These are phyloP conservation scores for Triplophysa tibetana DNA, from an alignment of 2,113 vertebrate species.

Conservation along the genomic window DNA sequence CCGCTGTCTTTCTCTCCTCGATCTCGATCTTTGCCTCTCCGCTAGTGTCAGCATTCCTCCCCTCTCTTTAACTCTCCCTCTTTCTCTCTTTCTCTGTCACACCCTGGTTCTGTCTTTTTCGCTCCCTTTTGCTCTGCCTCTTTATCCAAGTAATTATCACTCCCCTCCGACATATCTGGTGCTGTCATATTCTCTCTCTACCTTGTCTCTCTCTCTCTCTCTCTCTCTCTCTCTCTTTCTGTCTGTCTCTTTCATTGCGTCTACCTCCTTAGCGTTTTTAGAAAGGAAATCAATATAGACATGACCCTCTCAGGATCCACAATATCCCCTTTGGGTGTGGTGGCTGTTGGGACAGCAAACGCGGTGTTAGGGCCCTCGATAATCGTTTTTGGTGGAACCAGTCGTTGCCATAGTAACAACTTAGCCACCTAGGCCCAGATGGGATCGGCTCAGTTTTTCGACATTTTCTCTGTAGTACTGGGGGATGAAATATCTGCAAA, in stretches of 20 bases:
- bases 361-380: slow-evolving; percentile 14
- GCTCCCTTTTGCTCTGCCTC: slow-evolving; percentile 55
- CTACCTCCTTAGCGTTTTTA: slow-evolving; percentile 18
- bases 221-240: slow-evolving; percentile 37
- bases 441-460: background rate
- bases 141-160: slow-evolving; percentile 62
- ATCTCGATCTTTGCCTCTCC: slow-evolving; percentile 23
- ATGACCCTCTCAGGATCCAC: slow-evolving; percentile 48
- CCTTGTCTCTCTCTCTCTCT: background rate
- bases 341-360: slow-evolving; percentile 35
- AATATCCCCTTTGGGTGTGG: slow-evolving; percentile 56
- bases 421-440: background rate
- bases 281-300: slow-evolving; percentile 51
- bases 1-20: slow-evolving; percentile 2
- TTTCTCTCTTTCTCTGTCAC: slow-evolving; percentile 3
- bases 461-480: background rate
- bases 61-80: background rate
- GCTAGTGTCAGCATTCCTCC: slow-evolving; percentile 45
- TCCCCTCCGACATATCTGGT: slow-evolving; percentile 58
- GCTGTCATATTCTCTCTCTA: slow-evolving; percentile 44
- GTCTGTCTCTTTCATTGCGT: slow-evolving; percentile 25
- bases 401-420: slow-evolving; percentile 35
- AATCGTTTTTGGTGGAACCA: slow-evolving; percentile 31
- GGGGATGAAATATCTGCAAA: too few species aligned
- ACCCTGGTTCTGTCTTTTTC: slow-evolving; percentile 57